Conservation (phyloP, 2,888 invertebrate genomes). For the Thelaira solivaga region DNA sequence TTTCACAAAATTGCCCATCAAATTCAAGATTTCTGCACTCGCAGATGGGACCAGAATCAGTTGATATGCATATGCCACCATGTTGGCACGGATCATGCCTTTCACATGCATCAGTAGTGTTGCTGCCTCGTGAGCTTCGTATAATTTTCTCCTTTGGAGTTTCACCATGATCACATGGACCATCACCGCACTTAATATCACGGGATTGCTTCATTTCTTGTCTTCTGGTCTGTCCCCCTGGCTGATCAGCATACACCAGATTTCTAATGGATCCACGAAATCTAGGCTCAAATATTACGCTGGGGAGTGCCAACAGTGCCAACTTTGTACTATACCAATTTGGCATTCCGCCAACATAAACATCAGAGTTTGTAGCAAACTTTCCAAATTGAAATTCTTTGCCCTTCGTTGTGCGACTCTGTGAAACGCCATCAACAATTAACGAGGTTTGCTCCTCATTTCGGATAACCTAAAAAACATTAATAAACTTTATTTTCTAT, state of each 20-base stretch:
- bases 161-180: slow-evolving; percentile 76
- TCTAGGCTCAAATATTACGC: slow-evolving; percentile 94
- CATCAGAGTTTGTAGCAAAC: slow-evolving; percentile 91
- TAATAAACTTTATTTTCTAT: no score
- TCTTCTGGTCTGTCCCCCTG: slow-evolving; percentile 85
- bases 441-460: slow-evolving; percentile 90
- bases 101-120: slow-evolving; percentile 90
- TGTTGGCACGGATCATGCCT: slow-evolving; percentile 95
- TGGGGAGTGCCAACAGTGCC: slow-evolving; percentile 89
- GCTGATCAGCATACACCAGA: slow-evolving; percentile 91
- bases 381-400: slow-evolving; percentile 94
- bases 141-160: slow-evolving; percentile 76
- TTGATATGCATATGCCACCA: slow-evolving; percentile 96
- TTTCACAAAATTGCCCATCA: slow-evolving; percentile 95
- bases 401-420: slow-evolving; percentile 88
- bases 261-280: slow-evolving; percentile 94
- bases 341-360: slow-evolving; percentile 98
- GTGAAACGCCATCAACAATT: slow-evolving; percentile 89
- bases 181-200: slow-evolving; percentile 82
- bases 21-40: slow-evolving; percentile 96
- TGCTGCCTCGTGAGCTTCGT: slow-evolving; percentile 76
- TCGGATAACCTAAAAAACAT: slow-evolving; percentile 80
- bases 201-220: slow-evolving; percentile 90
- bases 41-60: slow-evolving; percentile 95
- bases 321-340: slow-evolving; percentile 93